Percentiles rank a stretch among this genome's conserved stretches.
These are phyloP conservation scores for Phylloscopus trochilus DNA, from an alignment of 2,113 vertebrate genomes.

Conservation along the genomic window DNA sequence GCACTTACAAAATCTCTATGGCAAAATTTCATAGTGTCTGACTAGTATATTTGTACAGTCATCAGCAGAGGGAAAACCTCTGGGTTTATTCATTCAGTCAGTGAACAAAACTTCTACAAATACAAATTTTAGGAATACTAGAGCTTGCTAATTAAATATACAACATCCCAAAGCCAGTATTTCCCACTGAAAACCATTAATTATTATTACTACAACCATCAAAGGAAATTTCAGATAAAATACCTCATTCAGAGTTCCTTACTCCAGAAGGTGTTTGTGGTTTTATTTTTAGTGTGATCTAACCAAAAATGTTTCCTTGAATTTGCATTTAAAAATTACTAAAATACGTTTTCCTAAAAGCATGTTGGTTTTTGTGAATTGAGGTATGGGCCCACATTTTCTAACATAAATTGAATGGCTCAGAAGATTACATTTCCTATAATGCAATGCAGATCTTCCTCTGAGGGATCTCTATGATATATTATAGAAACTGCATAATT, in stretches of 20 bases:
- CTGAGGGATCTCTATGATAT: background rate
- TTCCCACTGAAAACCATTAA: background rate
- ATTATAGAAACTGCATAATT: background rate
- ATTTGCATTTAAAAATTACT: background rate
- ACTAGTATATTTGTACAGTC: background rate
- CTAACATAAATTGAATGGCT: background rate
- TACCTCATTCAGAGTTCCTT: background rate
- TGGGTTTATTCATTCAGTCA: background rate
- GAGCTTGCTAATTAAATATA: background rate
- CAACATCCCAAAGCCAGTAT: background rate
- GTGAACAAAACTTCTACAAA: background rate
- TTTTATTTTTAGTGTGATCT: background rate
- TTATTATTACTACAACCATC: background rate
- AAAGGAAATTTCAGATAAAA: background rate
- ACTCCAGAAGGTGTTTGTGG: background rate
- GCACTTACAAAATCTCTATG: background rate
- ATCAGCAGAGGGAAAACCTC: background rate
- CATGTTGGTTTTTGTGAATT: background rate
- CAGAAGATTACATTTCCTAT: conserved; percentile 2
- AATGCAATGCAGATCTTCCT: conserved; percentile 18
- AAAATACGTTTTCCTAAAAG: background rate
- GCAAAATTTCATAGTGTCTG: background rate
- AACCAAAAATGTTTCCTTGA: background rate
- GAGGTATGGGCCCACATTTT: background rate
- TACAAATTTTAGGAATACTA: background rate